phyloP scores from a whole-genome alignment of 2,888 invertebrate genomes.

The Amphipoea oculea region DNA sequence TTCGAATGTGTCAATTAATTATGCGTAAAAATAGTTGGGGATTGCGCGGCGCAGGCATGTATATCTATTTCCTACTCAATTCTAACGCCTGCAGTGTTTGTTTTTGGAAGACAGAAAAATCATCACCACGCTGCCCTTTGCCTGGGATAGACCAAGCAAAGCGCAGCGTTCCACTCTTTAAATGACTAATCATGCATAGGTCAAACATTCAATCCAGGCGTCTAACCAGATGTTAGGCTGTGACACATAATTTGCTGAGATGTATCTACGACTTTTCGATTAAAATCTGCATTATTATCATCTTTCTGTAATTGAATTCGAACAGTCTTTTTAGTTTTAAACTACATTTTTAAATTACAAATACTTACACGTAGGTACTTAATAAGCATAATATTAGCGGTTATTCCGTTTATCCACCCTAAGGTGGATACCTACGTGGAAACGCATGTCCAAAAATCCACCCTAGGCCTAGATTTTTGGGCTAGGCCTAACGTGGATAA shows the following conservation, averaged over 20 bases:
- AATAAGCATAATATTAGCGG: background rate
- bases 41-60: background rate
- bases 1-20: background rate
- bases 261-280: background rate
- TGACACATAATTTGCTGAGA: background rate
- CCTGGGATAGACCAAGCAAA: no score
- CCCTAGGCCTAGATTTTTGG: no score
- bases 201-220: background rate
- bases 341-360: background rate
- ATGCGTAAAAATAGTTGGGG: background rate
- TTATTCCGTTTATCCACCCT: no score
- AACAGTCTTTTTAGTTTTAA: no score
- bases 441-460: no score
- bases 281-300: background rate
- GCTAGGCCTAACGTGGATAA: no score
- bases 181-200: background rate
- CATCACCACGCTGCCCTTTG: no score
- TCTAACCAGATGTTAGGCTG: background rate
- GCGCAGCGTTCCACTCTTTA: no score
- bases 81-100: background rate
- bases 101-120: no score
- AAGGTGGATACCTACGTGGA: no score
- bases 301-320: background rate
- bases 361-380: background rate
- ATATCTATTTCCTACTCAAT: background rate